Base-by-base conservation (phyloP, 2,113 vertebrate species). In the Eptesicus fuscus region DNA sequence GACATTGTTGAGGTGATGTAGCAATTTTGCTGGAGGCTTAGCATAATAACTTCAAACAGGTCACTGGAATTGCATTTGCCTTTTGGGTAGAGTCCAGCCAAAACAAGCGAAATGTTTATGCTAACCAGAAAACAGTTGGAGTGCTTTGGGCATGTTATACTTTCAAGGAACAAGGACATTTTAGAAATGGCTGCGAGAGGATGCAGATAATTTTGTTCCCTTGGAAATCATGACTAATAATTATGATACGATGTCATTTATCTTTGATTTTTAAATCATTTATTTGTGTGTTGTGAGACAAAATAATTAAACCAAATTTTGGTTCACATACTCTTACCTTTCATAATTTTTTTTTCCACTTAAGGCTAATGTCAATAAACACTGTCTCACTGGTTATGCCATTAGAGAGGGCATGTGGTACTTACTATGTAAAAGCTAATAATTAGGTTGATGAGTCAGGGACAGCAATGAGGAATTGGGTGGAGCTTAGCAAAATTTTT, bases 401-500 rank as follows among this genome's bases (percentile, higher is more conserved):
- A 91, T 59, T 30, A 49, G 32, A 76, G 32, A 76, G 14, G 0
- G 3, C 61, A 80, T 67, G 22, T 37, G 51, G 42, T 56, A 65
- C 32, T 51, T 49, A 65, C 32, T 35, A 51, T 2, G 1, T 69
- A 90, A 96, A 94, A 82, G 37, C 67, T 93, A 93, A 84, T 74
- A 87, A 87, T 88, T 92, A 88, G 42, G 67, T 70, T 89, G 79
- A 79, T 88, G 93, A 94, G 47, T 95, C 90, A 96, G 32, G 17
- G 49, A 69, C 6, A 69, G 59, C 25, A 94, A 95, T 78, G 42
- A 94, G 69, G 25, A 92, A 73, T 59, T 85, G 49, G 91, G 92
- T 91, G 96, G 95, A 88, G 76, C 67, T 76, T 88, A 88, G 35
- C 53, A 84, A 90, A 84, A 96, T 35, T 49, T 86, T 96, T 65